Base-by-base conservation (phyloP, 2,113 vertebrate species). In the Solea senegalensis region DNA sequence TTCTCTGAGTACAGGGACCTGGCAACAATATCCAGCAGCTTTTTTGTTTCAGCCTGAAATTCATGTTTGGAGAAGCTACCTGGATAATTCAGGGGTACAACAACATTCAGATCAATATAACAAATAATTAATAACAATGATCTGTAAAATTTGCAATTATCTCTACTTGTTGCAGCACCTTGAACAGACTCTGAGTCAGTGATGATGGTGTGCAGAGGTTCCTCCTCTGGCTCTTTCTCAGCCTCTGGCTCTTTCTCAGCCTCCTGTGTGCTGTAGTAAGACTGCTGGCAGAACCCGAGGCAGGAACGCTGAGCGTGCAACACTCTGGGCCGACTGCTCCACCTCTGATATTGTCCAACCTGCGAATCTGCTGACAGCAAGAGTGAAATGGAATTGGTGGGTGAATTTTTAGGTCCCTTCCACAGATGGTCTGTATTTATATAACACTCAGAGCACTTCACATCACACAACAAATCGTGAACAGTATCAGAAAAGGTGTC, bases 21-120 rank as follows among this genome's bases (percentile, higher is more conserved):
- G 53, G 98, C 97, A 63, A 99, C 97, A 11, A 99, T 98, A 78
- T 99, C 97, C 92, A 99, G 83, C 64, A 99, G 94, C 74, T 99
- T 97, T 90, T 97, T 98, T 0, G 97, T 99, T 88, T 99, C 97
- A 26, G 98, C 97, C 88, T 98, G 96, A 86, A 99, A 99, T 80
- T 98, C 96, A 9, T 99, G 96, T 85, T 96, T 96, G 74, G 95
- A 95, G 59, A 81, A 85, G 48, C 90, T 90, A 63, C 98, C 98
- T 99, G 73, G 69, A 89, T 7, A 57, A 78, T 82, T 43, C 9
- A 66, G 40, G 26, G 27, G 26, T 59, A 16, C 61, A 45, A 39
- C n/a, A 67, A 69, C 15, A 69, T 39, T 80, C 14, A 57, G n/a
- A 44, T 70, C 0, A 60, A 53, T 21, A 3, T 9, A 34, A 66